A percentile compares a stretch with the other conserved stretches of the same genome.
Conservation (phyloP, 2,113 vertebrate genomes). For the Macheiramphus alcinus region DNA sequence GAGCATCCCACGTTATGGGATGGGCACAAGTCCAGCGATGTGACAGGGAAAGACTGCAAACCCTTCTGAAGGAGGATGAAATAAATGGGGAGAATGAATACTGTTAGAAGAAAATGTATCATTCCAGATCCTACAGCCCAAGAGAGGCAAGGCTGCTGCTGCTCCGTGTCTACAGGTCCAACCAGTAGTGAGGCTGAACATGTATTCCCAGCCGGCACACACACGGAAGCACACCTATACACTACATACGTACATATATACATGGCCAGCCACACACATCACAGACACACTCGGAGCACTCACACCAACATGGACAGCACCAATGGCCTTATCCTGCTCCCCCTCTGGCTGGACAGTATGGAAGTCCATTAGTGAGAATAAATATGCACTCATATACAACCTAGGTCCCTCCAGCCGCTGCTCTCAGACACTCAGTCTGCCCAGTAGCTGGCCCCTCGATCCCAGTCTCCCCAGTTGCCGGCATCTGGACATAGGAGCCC, state of each 20-base stretch:
- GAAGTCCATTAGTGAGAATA: neutral
- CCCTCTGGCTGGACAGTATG: neutral
- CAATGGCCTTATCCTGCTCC: neutral
- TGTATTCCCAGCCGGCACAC: neutral
- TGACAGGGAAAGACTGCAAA: neutral
- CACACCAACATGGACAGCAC: neutral
- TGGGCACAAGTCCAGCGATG: neutral
- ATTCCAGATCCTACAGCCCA: neutral
- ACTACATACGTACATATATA: accelerated
- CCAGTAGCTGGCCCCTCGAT: neutral
- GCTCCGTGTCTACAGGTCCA: neutral
- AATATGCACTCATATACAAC: neutral
- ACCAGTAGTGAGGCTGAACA: neutral
- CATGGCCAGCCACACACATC: neutral
- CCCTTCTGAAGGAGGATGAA: neutral
- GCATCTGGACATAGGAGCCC: neutral
- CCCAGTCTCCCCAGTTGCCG: neutral
- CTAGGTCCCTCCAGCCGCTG: neutral
- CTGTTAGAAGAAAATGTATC: neutral
- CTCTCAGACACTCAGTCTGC: neutral
- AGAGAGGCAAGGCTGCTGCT: neutral
- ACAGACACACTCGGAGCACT: neutral
- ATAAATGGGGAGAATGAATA: neutral
- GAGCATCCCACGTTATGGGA: neutral
- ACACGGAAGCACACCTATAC: neutral